These are phyloP conservation scores for Crotophaga sulcirostris DNA, from an alignment of 2,113 vertebrate species.

Conservation along the genomic window DNA sequence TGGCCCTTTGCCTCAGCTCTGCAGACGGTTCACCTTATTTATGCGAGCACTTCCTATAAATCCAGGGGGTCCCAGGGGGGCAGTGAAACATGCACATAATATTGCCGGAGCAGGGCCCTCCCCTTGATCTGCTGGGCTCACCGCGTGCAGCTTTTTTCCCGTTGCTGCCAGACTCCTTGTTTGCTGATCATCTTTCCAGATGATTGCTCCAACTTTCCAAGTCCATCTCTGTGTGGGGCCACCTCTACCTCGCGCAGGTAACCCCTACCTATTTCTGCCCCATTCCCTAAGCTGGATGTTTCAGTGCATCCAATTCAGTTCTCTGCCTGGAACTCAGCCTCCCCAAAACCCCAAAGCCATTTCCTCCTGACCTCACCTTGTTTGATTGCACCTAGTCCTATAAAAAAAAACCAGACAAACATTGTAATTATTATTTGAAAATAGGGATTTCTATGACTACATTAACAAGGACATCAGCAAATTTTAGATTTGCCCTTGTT, in stretches of 20 bases:
- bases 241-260: background rate
- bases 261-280: background rate
- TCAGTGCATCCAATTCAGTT: background rate
- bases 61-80: slow-evolving; percentile 14
- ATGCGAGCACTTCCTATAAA: slow-evolving; percentile 40
- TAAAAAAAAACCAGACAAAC: background rate
- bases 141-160: background rate
- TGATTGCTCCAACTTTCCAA: background rate
- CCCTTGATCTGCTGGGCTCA: background rate
- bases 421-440: background rate
- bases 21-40: slow-evolving; percentile 55
- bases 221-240: background rate
- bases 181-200: slow-evolving; percentile 42
- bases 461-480: background rate
- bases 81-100: slow-evolving; percentile 29
- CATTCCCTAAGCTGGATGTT: background rate
- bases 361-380: background rate
- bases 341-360: background rate
- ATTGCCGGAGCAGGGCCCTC: slow-evolving; percentile 6
- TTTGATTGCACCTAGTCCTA: background rate
- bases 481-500: background rate
- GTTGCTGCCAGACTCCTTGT: background rate
- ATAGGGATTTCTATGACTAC: background rate
- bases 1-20: slow-evolving; percentile 56
- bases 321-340: background rate